Evolutionary conservation across 2,113 vertebrate species (phyloP).

Genomic region (Engystomops pustulosus): DNA sequence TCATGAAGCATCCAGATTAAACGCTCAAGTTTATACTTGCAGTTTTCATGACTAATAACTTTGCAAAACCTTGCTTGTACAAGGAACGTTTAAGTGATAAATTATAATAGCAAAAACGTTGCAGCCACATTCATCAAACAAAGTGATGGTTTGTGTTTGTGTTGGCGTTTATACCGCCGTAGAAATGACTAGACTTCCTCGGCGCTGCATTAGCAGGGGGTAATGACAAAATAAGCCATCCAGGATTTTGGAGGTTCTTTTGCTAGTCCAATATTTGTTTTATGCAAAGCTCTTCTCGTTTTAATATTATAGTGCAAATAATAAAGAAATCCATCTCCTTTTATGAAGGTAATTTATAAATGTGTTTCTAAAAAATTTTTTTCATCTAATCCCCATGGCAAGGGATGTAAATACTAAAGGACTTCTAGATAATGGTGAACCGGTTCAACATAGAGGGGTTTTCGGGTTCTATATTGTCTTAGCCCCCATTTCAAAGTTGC

Average conservation of each 20-base stretch:
- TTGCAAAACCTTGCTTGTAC: slow-evolving; percentile 56
- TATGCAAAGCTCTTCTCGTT: not conserved
- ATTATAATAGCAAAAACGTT: slow-evolving; percentile 58
- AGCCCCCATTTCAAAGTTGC: too few relatives aligned
- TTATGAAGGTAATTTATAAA: not conserved
- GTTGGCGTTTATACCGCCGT: slow-evolving; percentile 42
- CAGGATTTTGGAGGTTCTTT: not conserved
- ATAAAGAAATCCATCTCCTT: not conserved
- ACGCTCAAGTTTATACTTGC: slow-evolving; percentile 57
- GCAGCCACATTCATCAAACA: slow-evolving; percentile 57
- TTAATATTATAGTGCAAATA: not conserved
- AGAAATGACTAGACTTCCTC: slow-evolving; percentile 15
- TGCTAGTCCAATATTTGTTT: not conserved
- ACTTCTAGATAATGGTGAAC: too few relatives aligned
- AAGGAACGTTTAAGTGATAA: slow-evolving; percentile 59
- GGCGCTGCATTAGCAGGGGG: slow-evolving; percentile 18
- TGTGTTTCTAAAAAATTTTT: not conserved
- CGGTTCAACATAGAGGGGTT: too few relatives aligned
- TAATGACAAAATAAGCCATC: slow-evolving; percentile 39
- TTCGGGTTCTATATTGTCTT: too few relatives aligned
- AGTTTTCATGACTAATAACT: slow-evolving; percentile 59
- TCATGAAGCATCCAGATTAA: slow-evolving; percentile 59
- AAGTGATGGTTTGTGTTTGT: slow-evolving; percentile 51
- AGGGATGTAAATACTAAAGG: too few relatives aligned
- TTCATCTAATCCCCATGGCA: too few relatives aligned